Evolutionary conservation across 2,888 invertebrate genomes (phyloP), one percentile per base, ranked within the genome.

Genomic region (Vesta saturnalis): DNA sequence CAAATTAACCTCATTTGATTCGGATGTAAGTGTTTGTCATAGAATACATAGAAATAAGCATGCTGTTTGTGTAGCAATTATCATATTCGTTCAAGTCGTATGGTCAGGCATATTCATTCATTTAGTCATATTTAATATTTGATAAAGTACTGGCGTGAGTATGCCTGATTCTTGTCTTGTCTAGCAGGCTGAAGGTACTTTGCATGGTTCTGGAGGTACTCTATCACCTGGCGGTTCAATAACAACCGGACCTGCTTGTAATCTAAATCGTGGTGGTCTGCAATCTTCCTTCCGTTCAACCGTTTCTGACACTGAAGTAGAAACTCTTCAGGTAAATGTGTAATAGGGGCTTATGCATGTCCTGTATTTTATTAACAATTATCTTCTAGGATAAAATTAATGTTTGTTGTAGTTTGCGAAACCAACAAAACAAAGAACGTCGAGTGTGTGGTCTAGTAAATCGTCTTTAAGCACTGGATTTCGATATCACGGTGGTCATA

Each of bases 251-350:
- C 88, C 89, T 80, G 91, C 92, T 79, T 92, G 88, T 85, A 90
- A 88, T 83, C 86, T 86, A 79, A 92, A 89, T 85, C 90, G 90
- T 84, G 90, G 89, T 83, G 92, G 89, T 83, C 77, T 88, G 79
- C 89, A 91, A 85, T 91, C 93, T 78, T 87, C 89, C 54, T 92
- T 94, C 87, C 91, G 96, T 82, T 95, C 95, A 78, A 94, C 96
- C 77, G 93, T 96, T 80, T 97, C 96, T 78, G 97, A 97, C 85
- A 96, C 95, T 81, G 97, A 97, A 87, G 93, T 94, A 82, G 93
- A 94, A 86, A 91, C 93, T 83, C 90, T 92, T 85, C 93, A 93
- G 88, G 94, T 95, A 90, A 91, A 91, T 89, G 35, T 64, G 56
- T 54, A 64, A 21, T 65, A 65, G 65, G 65, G 16, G 65, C 65